These are phyloP conservation scores for Microchrysa polita DNA, from an alignment of 2,888 invertebrate genomes.

Conservation along the genomic window DNA sequence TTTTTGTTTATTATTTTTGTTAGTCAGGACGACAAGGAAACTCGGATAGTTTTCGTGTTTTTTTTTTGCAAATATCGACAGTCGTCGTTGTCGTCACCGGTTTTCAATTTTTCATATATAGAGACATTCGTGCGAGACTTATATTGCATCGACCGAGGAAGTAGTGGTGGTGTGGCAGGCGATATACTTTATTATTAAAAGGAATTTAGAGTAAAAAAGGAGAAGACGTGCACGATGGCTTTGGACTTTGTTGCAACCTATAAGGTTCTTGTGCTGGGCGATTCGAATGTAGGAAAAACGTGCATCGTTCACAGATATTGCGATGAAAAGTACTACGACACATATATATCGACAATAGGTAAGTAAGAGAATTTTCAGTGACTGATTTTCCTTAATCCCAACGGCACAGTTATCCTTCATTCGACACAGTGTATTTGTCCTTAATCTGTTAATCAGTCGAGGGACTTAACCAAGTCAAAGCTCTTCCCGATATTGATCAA, in stretches of 20 bases:
- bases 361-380: conserved; percentile 62
- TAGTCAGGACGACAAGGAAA: not conserved
- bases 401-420: not conserved
- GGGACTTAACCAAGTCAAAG: conserved; percentile 8
- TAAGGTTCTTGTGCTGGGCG: conserved; percentile 86
- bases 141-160: not conserved
- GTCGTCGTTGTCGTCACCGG: not conserved
- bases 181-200: conserved; percentile 6
- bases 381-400: not conserved
- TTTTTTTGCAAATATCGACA: not conserved
- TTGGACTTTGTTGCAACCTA: conserved; percentile 87
- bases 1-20: conserved; percentile 32
- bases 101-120: no score
- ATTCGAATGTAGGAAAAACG: conserved; percentile 90
- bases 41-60: conserved; percentile 19
- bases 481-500: conserved; percentile 12
- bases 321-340: conserved; percentile 89
- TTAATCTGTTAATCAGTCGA: conserved; percentile 15
- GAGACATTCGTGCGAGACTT: not conserved
- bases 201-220: conserved; percentile 13
- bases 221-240: conserved; percentile 69
- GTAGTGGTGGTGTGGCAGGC: not conserved
- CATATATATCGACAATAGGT: conserved; percentile 92
- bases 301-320: conserved; percentile 91
- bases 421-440: conserved; percentile 1